phyloP scores from a whole-genome alignment of 2,888 invertebrate genomes.

The Acleris holmiana region DNA sequence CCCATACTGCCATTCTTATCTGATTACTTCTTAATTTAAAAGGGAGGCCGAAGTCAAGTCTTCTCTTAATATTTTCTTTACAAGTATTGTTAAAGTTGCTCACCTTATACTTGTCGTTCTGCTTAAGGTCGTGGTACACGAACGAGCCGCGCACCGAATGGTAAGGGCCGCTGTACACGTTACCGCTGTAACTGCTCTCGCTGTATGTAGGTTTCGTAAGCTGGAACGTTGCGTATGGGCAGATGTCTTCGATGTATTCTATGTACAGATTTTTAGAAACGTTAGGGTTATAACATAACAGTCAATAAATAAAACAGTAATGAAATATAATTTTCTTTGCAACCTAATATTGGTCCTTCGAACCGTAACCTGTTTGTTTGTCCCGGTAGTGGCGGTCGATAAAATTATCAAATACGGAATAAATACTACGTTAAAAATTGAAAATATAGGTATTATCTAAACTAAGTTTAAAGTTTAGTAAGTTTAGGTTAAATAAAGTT shows the following conservation, averaged over 20 bases:
- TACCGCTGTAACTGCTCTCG: conserved; percentile 95
- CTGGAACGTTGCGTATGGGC: conserved; percentile 96
- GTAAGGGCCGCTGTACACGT: conserved; percentile 94
- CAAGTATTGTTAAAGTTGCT: conserved; percentile 47
- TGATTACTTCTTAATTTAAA: too few species aligned
- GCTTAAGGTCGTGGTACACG: conserved; percentile 95
- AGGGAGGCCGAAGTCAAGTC: too few species aligned
- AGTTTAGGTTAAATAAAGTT: too few species aligned
- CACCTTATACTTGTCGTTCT: conserved; percentile 91
- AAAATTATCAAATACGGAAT: too few species aligned
- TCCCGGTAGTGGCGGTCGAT: too few species aligned
- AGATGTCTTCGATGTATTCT: conserved; percentile 97
- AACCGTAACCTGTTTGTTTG: not conserved
- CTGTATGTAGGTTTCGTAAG: conserved; percentile 93
- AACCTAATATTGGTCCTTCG: not conserved
- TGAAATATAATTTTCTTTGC: not conserved
- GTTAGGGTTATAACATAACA: not conserved
- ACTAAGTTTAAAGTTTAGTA: too few species aligned
- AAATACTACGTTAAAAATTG: too few species aligned
- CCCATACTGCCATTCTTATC: too few species aligned
- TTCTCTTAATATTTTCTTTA: too few species aligned
- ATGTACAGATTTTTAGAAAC: conserved; percentile 44
- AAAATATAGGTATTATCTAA: too few species aligned
- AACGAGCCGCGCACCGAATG: conserved; percentile 94
- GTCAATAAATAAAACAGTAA: not conserved